phyloP scores from a whole-genome alignment of 1,140 invertebrate genomes.

The Venustaconcha ellipsiformis region DNA sequence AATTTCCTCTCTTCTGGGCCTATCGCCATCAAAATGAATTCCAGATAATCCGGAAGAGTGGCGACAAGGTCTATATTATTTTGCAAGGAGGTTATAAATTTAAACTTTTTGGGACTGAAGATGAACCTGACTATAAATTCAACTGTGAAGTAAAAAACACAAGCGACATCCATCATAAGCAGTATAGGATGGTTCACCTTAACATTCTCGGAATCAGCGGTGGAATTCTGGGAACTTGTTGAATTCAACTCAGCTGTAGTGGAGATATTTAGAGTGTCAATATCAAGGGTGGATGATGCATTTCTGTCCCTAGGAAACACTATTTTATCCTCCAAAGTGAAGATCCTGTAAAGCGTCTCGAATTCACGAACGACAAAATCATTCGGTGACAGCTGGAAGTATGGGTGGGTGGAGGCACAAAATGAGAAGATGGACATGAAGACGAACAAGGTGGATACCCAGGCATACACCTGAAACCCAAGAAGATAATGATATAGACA shows the following conservation, averaged over 20 bases:
- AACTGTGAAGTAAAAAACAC: constrained; percentile 62
- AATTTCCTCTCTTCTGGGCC: constrained; percentile 45
- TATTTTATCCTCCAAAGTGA: constrained; percentile 41
- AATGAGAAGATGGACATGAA: constrained; percentile 65
- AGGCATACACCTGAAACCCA: constrained; percentile 59
- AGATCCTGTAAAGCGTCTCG: constrained; percentile 50
- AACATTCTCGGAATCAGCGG: constrained; percentile 5
- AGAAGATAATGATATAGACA: constrained; percentile 8
- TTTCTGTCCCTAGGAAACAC: constrained; percentile 4
- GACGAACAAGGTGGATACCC: constrained; percentile 63
- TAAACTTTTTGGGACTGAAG: constrained; percentile 59
- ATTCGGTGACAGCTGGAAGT: constrained; percentile 46
- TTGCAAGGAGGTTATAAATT: constrained; percentile 58
- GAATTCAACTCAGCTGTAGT: background rate
- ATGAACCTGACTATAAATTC: constrained; percentile 60
- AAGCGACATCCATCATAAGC: constrained; percentile 59
- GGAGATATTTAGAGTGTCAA: background rate
- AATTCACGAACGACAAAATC: constrained; percentile 33
- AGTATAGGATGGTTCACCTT: constrained; percentile 53
- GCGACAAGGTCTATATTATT: constrained; percentile 66
- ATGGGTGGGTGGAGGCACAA: constrained; percentile 60
- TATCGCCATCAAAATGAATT: constrained; percentile 49
- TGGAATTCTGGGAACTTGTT: constrained; percentile 8
- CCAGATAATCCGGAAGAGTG: constrained; percentile 60
- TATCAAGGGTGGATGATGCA: background rate